Conservation (phyloP, 2,888 invertebrate genomes). For the Dicyrtoma fusca region DNA sequence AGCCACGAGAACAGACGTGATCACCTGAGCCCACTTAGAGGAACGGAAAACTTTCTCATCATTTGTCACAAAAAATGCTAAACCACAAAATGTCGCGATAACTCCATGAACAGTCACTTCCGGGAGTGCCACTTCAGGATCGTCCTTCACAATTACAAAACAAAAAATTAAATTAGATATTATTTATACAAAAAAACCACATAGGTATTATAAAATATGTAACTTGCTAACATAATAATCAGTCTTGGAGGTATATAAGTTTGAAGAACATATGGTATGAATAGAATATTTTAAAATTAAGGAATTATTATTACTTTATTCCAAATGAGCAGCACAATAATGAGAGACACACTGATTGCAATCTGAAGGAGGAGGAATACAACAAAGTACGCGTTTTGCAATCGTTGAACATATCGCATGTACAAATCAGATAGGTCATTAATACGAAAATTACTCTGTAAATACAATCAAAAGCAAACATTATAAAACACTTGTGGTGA, state of each 20-base stretch:
- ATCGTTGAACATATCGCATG: constrained; percentile 73
- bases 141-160: constrained; percentile 57
- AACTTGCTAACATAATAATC: not conserved
- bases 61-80: constrained; percentile 62
- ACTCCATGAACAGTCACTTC: constrained; percentile 63
- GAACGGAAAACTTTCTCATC: constrained; percentile 61
- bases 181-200: not conserved
- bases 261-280: no score
- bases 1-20: constrained; percentile 59
- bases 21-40: constrained; percentile 60
- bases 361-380: constrained; percentile 74
- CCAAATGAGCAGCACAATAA: constrained; percentile 31
- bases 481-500: not conserved
- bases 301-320: constrained; percentile 44
- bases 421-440: constrained; percentile 76
- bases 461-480: constrained; percentile 51
- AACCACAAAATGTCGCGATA: constrained; percentile 60
- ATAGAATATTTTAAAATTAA: no score
- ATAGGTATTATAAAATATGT: not conserved
- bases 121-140: constrained; percentile 59
- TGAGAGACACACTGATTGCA: constrained; percentile 69
- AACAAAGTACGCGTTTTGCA: constrained; percentile 77
- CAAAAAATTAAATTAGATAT: constrained; percentile 7
- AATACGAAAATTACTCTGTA: constrained; percentile 76
- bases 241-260: no score